phyloP scores from a whole-genome alignment of 2,797 vertebrate genomes.

The Semotilus atromaculatus region DNA sequence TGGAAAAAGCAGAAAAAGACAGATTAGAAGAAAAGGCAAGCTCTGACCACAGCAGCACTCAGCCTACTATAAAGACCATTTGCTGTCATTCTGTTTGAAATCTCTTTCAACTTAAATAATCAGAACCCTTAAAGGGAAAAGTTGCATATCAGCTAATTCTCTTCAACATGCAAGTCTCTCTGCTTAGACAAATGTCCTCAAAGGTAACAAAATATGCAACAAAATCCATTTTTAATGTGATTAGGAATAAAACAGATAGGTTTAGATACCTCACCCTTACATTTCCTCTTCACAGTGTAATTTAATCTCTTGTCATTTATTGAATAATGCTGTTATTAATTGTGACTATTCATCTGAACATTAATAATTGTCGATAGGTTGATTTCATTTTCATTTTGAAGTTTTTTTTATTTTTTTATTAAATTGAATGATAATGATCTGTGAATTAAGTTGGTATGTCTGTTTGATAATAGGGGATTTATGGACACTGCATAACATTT shows the following conservation, averaged over 20 bases:
- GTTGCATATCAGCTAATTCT: background rate
- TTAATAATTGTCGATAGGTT: background rate
- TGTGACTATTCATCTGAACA: background rate
- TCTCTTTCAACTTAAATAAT: slow-evolving; percentile 40
- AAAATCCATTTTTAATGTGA: background rate
- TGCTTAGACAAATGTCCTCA: background rate
- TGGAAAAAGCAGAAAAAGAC: background rate
- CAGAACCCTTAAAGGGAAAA: slow-evolving; percentile 9
- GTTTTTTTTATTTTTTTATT: background rate
- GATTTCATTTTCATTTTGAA: background rate
- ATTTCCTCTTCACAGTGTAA: background rate
- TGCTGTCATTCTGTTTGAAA: slow-evolving; percentile 23
- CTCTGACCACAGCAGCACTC: slow-evolving; percentile 49
- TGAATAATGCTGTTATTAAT: background rate
- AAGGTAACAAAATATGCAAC: background rate
- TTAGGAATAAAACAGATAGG: background rate
- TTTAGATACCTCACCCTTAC: background rate
- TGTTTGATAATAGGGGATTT: background rate
- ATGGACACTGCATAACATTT: background rate
- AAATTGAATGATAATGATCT: background rate
- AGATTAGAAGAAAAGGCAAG: slow-evolving; percentile 67
- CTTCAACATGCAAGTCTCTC: background rate
- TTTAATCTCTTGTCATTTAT: background rate
- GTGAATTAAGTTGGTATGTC: background rate
- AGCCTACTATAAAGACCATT: slow-evolving; percentile 10